Evolutionary conservation across 2,113 vertebrate species (phyloP).

Genomic region (Rhinichthys klamathensis): DNA sequence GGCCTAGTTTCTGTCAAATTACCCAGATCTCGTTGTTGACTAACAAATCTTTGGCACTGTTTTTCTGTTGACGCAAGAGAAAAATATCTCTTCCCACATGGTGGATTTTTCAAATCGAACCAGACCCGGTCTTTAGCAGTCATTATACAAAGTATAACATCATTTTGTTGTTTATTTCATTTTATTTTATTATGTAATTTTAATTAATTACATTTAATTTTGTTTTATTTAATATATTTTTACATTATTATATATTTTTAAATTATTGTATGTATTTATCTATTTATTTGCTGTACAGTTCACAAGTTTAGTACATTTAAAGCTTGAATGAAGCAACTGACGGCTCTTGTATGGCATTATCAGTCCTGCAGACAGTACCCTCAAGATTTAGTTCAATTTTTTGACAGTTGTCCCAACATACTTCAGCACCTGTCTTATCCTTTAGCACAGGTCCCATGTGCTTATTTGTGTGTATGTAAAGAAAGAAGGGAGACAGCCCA

Average conservation of each 20-base stretch:
- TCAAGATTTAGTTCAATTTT: not conserved
- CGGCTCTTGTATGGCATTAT: not conserved
- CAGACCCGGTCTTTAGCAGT: conserved; percentile 19
- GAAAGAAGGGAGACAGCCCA: conserved; percentile 8
- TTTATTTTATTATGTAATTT: not conserved
- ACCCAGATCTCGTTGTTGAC: conserved; percentile 44
- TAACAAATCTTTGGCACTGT: conserved; percentile 36
- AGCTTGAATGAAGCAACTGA: not conserved
- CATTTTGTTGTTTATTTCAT: not conserved
- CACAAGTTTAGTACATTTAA: conserved; percentile 3
- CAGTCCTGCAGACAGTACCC: conserved; percentile 6
- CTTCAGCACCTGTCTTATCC: conserved; percentile 41
- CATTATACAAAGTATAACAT: not conserved
- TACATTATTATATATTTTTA: not conserved
- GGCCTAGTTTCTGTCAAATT: conserved; percentile 46
- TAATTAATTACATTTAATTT: no score
- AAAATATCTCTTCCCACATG: conserved; percentile 43
- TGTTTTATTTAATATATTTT: not conserved
- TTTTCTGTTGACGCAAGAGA: conserved; percentile 32
- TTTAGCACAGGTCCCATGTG: not conserved
- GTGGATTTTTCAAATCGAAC: not conserved
- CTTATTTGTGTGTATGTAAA: conserved; percentile 30
- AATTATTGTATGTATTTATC: no score
- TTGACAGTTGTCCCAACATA: conserved; percentile 34
- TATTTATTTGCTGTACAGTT: not conserved